phyloP scores from a whole-genome alignment of 2,797 vertebrate species.

The Nyctibius grandis region DNA sequence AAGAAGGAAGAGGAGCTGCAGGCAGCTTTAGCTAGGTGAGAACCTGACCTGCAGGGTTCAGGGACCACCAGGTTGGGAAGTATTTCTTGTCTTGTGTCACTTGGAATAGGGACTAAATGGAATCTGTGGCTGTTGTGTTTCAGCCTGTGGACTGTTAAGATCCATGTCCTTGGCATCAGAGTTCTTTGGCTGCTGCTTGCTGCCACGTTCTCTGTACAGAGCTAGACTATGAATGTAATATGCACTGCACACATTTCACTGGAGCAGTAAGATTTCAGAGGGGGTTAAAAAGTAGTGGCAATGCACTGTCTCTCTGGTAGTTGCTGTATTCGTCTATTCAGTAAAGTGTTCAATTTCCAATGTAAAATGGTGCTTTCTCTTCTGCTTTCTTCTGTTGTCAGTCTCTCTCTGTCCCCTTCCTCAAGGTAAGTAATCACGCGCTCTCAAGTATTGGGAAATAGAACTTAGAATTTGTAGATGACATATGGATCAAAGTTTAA shows the following conservation, averaged over 20 bases:
- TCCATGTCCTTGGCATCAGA: not conserved
- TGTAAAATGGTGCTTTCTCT: constrained; percentile 28
- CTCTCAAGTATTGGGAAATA: not conserved
- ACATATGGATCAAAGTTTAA: not conserved
- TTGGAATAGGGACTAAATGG: not conserved
- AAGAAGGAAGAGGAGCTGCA: constrained; percentile 98
- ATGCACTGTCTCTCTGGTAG: not conserved
- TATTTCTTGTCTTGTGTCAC: not conserved
- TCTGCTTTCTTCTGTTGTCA: constrained; percentile 32
- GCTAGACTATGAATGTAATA: not conserved
- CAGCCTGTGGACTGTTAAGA: not conserved
- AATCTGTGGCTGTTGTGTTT: not conserved
- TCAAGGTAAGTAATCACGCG: not conserved
- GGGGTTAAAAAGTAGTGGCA: not conserved
- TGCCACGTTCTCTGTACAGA: not conserved
- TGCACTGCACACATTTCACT: not conserved
- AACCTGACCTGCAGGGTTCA: not conserved
- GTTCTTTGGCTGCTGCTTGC: not conserved
- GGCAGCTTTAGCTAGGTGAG: constrained; percentile 90
- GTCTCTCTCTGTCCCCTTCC: not conserved
- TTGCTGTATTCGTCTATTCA: not conserved
- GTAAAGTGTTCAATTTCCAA: not conserved
- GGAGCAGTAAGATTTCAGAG: not conserved
- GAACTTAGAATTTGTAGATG: not conserved
- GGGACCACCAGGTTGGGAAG: not conserved